These are phyloP conservation scores for Hypercompe scribonia DNA, from an alignment of 2,888 invertebrate genomes.

Conservation along the genomic window DNA sequence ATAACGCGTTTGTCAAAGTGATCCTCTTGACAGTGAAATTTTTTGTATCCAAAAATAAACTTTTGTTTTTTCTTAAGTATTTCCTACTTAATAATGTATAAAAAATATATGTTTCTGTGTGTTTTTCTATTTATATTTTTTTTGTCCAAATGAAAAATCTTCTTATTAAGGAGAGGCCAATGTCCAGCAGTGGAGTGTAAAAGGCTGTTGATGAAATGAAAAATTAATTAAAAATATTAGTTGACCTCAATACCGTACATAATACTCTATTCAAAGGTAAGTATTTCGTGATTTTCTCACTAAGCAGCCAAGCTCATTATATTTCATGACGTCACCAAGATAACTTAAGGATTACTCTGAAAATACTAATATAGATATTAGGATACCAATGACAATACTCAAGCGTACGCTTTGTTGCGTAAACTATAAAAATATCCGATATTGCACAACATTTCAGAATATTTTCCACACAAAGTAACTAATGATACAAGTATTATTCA, in stretches of 20 bases:
- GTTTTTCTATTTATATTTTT: too few relatives aligned
- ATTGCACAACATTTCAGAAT: background rate
- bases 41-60: background rate
- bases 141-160: too few relatives aligned
- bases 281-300: too few relatives aligned
- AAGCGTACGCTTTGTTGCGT: background rate
- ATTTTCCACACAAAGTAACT: background rate
- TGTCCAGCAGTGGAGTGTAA: too few relatives aligned
- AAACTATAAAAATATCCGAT: background rate
- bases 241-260: too few relatives aligned
- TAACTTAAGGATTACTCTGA: background rate
- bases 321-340: too few relatives aligned
- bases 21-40: background rate
- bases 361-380: background rate
- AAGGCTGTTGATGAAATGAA: too few relatives aligned
- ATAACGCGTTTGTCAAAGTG: constrained; percentile 10
- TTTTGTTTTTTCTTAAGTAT: background rate
- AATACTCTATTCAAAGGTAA: too few relatives aligned
- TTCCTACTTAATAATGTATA: background rate
- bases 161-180: too few relatives aligned
- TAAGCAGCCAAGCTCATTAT: background rate
- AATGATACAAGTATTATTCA: background rate
- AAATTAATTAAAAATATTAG: too few relatives aligned
- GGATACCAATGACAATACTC: background rate
- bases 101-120: too few relatives aligned